These are phyloP conservation scores for Wasmannia auropunctata DNA, from an alignment of 1,140 invertebrate genomes.

Conservation along the genomic window DNA sequence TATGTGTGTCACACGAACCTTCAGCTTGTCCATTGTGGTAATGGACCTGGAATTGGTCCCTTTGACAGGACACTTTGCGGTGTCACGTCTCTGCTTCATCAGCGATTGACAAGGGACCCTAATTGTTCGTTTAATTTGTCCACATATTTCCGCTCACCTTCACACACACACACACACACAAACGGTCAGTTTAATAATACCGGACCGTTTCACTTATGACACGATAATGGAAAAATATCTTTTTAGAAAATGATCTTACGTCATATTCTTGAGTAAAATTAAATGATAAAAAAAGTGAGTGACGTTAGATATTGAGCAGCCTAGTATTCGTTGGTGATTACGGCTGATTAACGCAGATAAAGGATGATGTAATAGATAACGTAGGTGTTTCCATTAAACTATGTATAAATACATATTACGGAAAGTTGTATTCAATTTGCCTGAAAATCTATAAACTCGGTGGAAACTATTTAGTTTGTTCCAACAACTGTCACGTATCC, in stretches of 20 bases:
- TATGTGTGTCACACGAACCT: slow-evolving; percentile 19
- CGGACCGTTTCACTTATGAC: not conserved
- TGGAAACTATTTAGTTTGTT: slow-evolving; percentile 27
- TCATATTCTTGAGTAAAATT: not conserved
- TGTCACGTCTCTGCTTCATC: not conserved
- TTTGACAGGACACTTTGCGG: slow-evolving; percentile 38
- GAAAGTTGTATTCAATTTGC: slow-evolving; percentile 21
- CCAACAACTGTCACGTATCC: slow-evolving; percentile 21
- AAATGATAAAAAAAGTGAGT: not conserved
- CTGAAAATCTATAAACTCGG: slow-evolving; percentile 17
- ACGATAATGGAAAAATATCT: not conserved
- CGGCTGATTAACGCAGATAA: not conserved
- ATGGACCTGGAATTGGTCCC: slow-evolving; percentile 39
- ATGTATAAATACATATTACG: not conserved
- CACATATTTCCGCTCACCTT: not conserved
- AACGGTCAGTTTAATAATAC: not conserved
- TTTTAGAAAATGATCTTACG: not conserved
- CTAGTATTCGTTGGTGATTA: not conserved
- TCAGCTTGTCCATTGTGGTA: slow-evolving; percentile 25
- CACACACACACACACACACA: too few species aligned
- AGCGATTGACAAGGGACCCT: not conserved
- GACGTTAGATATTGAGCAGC: not conserved
- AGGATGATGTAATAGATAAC: not conserved
- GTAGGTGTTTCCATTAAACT: not conserved
- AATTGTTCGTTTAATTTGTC: slow-evolving; percentile 42